Evolutionary conservation across 2,113 vertebrate species (phyloP).

Genomic region (Cololabis saira): DNA sequence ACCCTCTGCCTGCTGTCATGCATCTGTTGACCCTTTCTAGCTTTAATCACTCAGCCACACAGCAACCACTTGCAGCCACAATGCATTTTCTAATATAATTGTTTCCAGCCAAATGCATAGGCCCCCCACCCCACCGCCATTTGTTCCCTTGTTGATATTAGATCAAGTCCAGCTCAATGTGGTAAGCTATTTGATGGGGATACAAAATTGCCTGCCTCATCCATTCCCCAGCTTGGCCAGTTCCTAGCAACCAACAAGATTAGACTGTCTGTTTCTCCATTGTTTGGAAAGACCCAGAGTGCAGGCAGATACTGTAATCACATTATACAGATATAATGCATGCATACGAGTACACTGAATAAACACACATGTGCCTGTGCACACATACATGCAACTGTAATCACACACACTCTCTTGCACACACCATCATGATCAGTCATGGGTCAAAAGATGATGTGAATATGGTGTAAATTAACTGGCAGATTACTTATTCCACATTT

Average conservation of each 20-base stretch:
- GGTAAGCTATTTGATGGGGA: conserved; percentile 60
- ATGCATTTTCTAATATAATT: conserved; percentile 52
- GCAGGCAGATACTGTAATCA: conserved; percentile 65
- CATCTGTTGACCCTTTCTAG: conserved; percentile 15
- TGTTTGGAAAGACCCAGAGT: conserved; percentile 59
- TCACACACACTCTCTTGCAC: neutral
- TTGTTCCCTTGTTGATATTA: conserved; percentile 52
- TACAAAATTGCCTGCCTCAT: conserved; percentile 49
- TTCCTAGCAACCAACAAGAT: conserved; percentile 77
- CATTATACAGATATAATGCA: conserved; percentile 62
- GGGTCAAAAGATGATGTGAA: conserved; percentile 18
- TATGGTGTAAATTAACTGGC: neutral
- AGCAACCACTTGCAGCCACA: conserved; percentile 31
- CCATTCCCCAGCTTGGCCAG: conserved; percentile 59
- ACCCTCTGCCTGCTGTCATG: conserved; percentile 24
- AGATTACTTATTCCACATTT: neutral
- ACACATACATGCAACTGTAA: neutral
- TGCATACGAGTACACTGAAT: conserved; percentile 48
- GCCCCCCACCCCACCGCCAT: conserved; percentile 14
- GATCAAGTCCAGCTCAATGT: conserved; percentile 60
- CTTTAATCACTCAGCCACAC: conserved; percentile 42
- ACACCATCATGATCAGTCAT: conserved; percentile 17
- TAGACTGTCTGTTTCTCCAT: conserved; percentile 63
- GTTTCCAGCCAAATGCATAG: conserved; percentile 59
- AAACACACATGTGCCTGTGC: conserved; percentile 38